A percentile compares a stretch with the other conserved stretches of the same genome.
Conservation (phyloP, 2,797 vertebrate species). For the Peromyscus attwateri region DNA sequence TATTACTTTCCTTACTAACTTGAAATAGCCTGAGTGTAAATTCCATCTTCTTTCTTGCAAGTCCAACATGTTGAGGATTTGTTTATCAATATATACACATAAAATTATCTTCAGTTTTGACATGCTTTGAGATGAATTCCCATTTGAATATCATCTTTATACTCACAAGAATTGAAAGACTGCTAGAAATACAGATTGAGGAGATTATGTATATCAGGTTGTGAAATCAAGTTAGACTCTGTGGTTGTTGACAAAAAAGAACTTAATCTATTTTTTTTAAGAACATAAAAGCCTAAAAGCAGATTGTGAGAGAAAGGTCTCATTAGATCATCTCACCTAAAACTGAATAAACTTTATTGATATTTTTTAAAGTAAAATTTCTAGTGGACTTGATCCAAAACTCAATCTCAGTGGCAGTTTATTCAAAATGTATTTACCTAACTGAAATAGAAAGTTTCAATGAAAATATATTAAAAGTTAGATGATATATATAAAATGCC, state of each 20-base stretch:
- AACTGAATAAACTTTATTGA: neutral
- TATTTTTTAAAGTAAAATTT: neutral
- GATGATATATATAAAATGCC: neutral
- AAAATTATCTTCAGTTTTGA: neutral
- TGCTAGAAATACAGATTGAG: neutral
- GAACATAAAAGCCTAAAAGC: neutral
- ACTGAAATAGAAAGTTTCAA: neutral
- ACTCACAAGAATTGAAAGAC: neutral
- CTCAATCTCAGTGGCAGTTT: neutral
- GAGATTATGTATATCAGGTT: neutral
- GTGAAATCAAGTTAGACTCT: neutral
- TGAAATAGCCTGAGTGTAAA: neutral
- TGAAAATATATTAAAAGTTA: neutral
- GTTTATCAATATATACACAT: neutral
- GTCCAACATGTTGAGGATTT: neutral
- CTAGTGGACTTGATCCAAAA: neutral
- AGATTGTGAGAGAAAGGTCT: neutral
- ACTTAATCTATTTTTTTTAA: neutral
- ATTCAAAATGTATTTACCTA: neutral
- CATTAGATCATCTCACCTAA: neutral
- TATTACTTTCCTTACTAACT: neutral
- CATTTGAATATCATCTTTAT: neutral
- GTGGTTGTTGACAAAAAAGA: neutral
- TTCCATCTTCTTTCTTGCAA: neutral
- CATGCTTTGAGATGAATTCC: neutral